Percentiles rank a stretch among this genome's conserved stretches.
Conservation (phyloP, 2,888 invertebrate genomes). For the Calameuta filiformis region DNA sequence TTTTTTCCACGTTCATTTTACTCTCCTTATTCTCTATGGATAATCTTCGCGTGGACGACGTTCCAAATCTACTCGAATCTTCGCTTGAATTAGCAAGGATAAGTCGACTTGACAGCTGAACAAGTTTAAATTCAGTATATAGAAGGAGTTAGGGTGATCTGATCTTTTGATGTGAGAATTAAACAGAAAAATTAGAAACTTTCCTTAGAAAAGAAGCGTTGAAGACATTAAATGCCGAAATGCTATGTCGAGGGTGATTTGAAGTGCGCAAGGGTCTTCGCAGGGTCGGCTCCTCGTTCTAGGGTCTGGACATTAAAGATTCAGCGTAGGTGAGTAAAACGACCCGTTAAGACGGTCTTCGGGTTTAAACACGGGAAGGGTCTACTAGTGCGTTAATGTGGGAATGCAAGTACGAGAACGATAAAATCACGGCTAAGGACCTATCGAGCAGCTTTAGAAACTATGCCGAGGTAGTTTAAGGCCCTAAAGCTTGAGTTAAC, state of each 20-base stretch:
- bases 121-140: not conserved
- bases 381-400: not conserved
- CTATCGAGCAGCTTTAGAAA: not conserved
- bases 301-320: constrained; percentile 34
- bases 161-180: too few species aligned
- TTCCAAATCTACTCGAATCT: too few species aligned
- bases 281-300: not conserved
- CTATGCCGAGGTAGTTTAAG: not conserved
- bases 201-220: not conserved
- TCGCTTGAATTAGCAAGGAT: not conserved
- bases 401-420: not conserved
- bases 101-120: not conserved
- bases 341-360: constrained; percentile 13
- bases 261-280: not conserved
- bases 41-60: not conserved
- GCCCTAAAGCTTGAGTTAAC: not conserved
- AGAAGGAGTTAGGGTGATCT: not conserved
- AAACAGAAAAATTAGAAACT: not conserved
- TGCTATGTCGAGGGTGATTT: not conserved
- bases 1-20: not conserved
- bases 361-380: not conserved
- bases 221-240: not conserved
- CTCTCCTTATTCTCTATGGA: not conserved
- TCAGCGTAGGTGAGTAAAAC: constrained; percentile 22
- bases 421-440: constrained; percentile 1